phyloP scores from a whole-genome alignment of 2,888 invertebrate species.

The Dicranocentrus wangi region DNA sequence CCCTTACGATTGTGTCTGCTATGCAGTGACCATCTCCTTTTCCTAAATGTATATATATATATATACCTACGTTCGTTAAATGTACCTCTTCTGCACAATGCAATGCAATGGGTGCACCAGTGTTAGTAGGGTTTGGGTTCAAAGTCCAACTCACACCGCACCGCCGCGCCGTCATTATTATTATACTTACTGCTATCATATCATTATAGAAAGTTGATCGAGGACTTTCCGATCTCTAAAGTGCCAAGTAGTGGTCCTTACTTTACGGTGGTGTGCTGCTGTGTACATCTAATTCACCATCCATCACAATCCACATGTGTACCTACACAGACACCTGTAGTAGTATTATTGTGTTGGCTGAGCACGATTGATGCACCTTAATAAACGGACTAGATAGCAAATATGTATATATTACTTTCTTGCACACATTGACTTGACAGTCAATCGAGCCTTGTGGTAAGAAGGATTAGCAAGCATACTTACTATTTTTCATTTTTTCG shows the following conservation, averaged over 20 bases:
- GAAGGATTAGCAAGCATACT: conserved; percentile 26
- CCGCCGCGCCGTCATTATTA: conserved; percentile 16
- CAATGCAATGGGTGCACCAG: too few species aligned
- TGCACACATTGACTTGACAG: not conserved
- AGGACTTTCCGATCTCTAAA: conserved; percentile 31
- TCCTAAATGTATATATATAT: too few species aligned
- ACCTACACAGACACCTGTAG: not conserved
- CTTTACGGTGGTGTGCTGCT: too few species aligned
- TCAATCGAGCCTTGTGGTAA: not conserved
- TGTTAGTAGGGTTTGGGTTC: conserved; percentile 33
- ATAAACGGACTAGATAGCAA: not conserved
- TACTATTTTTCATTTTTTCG: not conserved
- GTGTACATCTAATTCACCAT: too few species aligned
- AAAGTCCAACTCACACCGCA: conserved; percentile 56
- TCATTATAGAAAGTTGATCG: conserved; percentile 44
- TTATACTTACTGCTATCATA: conserved; percentile 14
- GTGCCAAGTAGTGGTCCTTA: too few species aligned
- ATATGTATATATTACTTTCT: too few species aligned
- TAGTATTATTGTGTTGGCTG: too few species aligned
- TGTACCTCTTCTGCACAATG: too few species aligned
- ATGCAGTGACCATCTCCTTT: too few species aligned
- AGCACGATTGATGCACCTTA: conserved; percentile 17
- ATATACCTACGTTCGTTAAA: too few species aligned
- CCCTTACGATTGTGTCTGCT: too few species aligned
- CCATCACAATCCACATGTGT: too few species aligned